Conservation (phyloP, 2,797 vertebrate genomes). For the Lithobates pipiens region DNA sequence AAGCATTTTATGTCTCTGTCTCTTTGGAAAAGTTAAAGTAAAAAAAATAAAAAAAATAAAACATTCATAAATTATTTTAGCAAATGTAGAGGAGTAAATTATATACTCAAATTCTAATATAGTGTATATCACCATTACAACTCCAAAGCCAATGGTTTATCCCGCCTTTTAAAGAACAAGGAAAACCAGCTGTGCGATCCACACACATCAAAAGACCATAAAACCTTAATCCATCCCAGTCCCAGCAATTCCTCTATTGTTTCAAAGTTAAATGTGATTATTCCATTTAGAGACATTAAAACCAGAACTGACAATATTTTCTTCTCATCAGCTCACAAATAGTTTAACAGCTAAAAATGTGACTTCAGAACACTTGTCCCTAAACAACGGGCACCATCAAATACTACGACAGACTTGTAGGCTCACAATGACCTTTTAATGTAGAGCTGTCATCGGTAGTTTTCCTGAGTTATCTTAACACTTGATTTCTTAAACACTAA, state of each 20-base stretch:
- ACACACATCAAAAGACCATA: slow-evolving; percentile 58
- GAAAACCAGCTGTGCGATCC: slow-evolving; percentile 53
- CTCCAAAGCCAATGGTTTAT: slow-evolving; percentile 42
- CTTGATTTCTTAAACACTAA: slow-evolving; percentile 61
- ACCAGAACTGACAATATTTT: slow-evolving; percentile 56
- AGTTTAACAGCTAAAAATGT: slow-evolving; percentile 52
- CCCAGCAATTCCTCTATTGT: slow-evolving; percentile 58
- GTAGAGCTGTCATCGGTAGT: slow-evolving; percentile 51
- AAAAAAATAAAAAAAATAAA: background rate
- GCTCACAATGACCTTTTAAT: slow-evolving; percentile 55
- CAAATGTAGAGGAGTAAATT: slow-evolving; percentile 6
- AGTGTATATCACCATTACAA: slow-evolving; percentile 9
- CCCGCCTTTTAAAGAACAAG: slow-evolving; percentile 54
- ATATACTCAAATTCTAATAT: background rate
- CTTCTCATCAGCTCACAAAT: slow-evolving; percentile 58
- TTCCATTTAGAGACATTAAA: slow-evolving; percentile 57
- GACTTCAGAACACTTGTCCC: background rate
- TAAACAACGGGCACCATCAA: slow-evolving; percentile 3
- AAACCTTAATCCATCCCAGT: slow-evolving; percentile 57
- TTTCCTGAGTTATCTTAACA: slow-evolving; percentile 55
- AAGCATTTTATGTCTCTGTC: background rate
- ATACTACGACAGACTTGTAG: slow-evolving; percentile 16
- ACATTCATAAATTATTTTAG: slow-evolving; percentile 4
- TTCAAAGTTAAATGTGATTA: slow-evolving; percentile 59
- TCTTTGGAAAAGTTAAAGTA: background rate